A percentile compares a stretch with the other conserved stretches of the same genome.
These are phyloP conservation scores for Cheirogaleus medius DNA, from an alignment of 2,113 vertebrate genomes.

Conservation along the genomic window DNA sequence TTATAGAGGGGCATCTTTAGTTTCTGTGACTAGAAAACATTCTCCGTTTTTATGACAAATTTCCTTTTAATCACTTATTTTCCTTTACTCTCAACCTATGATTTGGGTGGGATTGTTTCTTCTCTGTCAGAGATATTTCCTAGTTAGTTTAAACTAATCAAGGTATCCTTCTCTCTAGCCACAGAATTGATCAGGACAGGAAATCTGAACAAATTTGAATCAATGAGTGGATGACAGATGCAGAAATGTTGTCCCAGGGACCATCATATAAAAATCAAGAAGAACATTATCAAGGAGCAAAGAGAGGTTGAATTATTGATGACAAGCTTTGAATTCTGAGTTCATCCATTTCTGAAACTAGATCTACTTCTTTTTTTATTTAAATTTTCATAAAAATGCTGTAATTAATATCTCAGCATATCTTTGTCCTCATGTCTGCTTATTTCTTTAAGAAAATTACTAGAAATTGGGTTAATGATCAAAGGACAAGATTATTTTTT, in stretches of 20 bases:
- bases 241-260: neutral
- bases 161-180: neutral
- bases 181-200: neutral
- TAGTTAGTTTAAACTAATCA: neutral
- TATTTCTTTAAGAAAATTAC: constrained; percentile 1
- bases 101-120: neutral
- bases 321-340: neutral
- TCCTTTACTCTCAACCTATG: neutral
- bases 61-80: neutral
- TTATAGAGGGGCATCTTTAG: neutral
- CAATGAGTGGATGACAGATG: neutral
- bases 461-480: neutral
- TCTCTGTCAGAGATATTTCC: neutral
- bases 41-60: neutral
- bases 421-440: neutral
- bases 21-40: neutral
- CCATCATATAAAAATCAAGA: neutral
- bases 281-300: neutral
- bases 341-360: neutral
- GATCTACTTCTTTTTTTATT: neutral
- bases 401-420: neutral
- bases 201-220: neutral
- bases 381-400: neutral
- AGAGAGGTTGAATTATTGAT: neutral
- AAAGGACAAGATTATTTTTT: neutral